phyloP scores from a whole-genome alignment of 2,797 vertebrate species.

The Petrocephalus schoutedeni region DNA sequence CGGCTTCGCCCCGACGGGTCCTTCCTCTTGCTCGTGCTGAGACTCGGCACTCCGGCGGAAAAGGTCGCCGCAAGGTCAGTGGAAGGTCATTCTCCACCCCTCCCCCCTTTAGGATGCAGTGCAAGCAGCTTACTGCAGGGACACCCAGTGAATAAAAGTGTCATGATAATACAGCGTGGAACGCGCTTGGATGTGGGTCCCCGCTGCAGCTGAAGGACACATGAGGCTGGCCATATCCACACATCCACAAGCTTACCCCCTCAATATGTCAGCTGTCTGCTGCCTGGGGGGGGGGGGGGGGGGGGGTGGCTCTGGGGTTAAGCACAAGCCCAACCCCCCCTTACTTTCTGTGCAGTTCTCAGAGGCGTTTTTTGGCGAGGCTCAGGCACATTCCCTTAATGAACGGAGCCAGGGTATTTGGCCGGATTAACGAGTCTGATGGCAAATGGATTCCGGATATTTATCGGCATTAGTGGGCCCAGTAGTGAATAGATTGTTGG shows the following conservation, averaged over 20 bases:
- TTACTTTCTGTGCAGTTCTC: background rate
- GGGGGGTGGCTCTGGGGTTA: background rate
- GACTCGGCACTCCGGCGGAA: background rate
- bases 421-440: background rate
- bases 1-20: background rate
- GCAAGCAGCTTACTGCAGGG: background rate
- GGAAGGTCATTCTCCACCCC: background rate
- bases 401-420: background rate
- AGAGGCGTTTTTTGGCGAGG: background rate
- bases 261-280: background rate
- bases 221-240: background rate
- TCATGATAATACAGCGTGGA: background rate
- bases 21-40: background rate
- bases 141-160: background rate
- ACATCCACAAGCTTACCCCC: background rate
- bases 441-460: background rate
- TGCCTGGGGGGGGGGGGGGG: background rate
- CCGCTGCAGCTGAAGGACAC: background rate
- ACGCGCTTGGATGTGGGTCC: background rate
- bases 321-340: background rate
- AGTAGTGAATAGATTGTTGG: background rate
- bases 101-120: background rate
- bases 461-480: background rate
- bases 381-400: background rate
- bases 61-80: background rate